Base-by-base conservation (phyloP, 2,113 vertebrate genomes). In the Hemiprocne comata region DNA sequence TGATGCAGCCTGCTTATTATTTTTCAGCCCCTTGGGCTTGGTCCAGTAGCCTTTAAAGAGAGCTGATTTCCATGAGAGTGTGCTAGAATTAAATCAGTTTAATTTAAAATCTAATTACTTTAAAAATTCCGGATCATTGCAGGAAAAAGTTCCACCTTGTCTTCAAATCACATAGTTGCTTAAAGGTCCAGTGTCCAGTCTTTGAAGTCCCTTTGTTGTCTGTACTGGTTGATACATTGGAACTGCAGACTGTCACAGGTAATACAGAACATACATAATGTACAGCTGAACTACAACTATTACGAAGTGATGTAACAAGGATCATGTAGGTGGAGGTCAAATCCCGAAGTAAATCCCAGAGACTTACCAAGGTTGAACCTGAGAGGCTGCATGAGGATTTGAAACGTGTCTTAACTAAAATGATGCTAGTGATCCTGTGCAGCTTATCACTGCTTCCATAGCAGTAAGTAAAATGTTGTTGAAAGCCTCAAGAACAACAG, bases 301-400 rank as follows among this genome's bases (percentile, higher is more conserved):
- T 86, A 75, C 6, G 1, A 87, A 93, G 71, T 95, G 91, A 95
- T 86, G 64, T 96, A 97, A 96, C 85, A 79, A 65, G 95, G 95
- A 93, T 97, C 89, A 87, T 84, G 91, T 84, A 91, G 89, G 89
- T 93, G 73, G 85, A 92, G 92, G 89, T 94, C 93, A 94, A 71
- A 94, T 84, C 85, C 91, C 67, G 55, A 75, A 87, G 87, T 97
- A 97, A 96, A 91, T 93, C 80, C 83, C 64, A 42, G 21, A 61
- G 93, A 18, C 5, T 96, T 95, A 89, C 9, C 34, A 75, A 87
- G 61, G 87, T 95, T 95, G 87, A 87, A 91, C 77, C 61, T 67
- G 70, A 84, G 70, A 87, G 44, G 78, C 92, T 82, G 51, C 85
- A n/a, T 78, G 87, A 91, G 92, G 96, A 95, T 95, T 97, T 86